phyloP scores from a whole-genome alignment of 2,797 vertebrate genomes.

The Hipposideros larvatus region DNA sequence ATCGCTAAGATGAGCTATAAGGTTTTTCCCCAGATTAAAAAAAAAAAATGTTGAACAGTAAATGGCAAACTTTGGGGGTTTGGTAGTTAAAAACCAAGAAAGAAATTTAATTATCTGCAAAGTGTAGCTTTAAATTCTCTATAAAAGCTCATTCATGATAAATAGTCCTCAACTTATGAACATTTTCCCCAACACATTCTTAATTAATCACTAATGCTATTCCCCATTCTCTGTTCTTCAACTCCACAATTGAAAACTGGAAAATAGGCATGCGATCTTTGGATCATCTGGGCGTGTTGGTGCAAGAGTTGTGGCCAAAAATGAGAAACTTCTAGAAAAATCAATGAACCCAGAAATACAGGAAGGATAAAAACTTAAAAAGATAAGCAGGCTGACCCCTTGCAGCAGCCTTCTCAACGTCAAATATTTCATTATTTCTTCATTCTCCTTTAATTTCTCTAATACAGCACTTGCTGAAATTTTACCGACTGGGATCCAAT shows the following conservation, averaged over 20 bases:
- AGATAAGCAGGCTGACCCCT: neutral
- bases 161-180: neutral
- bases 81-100: conserved; percentile 16
- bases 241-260: neutral
- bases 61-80: conserved; percentile 1
- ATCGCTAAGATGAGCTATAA: conserved; percentile 4
- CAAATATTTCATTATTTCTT: neutral
- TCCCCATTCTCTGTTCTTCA: conserved; percentile 24
- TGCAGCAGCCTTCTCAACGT: neutral
- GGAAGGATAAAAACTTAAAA: conserved; percentile 11
- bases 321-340: conserved; percentile 20
- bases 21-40: neutral
- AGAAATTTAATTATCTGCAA: conserved; percentile 18
- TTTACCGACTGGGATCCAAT: neutral
- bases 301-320: conserved; percentile 9
- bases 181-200: neutral
- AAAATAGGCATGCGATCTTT: conserved; percentile 1
- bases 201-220: neutral
- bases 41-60: neutral
- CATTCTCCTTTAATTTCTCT: conserved; percentile 12
- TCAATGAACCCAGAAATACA: neutral
- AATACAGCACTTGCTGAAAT: conserved; percentile 35
- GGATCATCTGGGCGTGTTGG: neutral
- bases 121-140: neutral
- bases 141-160: neutral